Evolutionary conservation across 1,140 invertebrate genomes (phyloP), one percentile per base, ranked within the genome.

Genomic region (Pteromalus puparum): DNA sequence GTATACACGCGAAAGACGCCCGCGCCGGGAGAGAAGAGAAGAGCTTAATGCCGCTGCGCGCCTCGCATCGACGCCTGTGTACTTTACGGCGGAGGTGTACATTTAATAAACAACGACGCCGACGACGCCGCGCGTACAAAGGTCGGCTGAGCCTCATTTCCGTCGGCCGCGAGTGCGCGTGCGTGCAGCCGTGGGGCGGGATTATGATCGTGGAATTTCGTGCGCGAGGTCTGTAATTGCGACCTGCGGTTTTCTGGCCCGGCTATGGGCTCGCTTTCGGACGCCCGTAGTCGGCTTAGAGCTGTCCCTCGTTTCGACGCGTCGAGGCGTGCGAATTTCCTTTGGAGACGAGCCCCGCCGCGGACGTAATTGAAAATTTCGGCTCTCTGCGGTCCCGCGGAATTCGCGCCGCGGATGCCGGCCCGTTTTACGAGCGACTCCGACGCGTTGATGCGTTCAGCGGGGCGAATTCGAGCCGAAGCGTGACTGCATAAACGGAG

Each of bases 41-140:
- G 34, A n/a, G 34, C 34, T 74, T 42, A 74, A 74, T 34, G 21
- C 34, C 6, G 1, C 21, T 74, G 15, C 34, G 34, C 72, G 28
- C 18, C 42, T 4, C 42, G 68, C 61, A 83, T 68, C 61, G 73
- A 77, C 34, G 81, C n/a, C 28, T n/a, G 30, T 65, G 70, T 38
- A 48, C 30, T 76, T 78, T 70, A 73, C 38, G 26, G 21, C 21
- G 34, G 10, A 21, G 21, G 26, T 78, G 38, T 53, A 70, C 72
- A 28, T 77, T 77, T 83, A 83, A 83, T 83, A 83, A 82, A 83
- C 75, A 68, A 38, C 65, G 48, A 61, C 42, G 75, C 28, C 34
- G 75, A 28, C 34, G 21, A 74, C 61, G 73, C 61, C 72, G 48
- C 30, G 26, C 73, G 15, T 26, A 78, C 76, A 65, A 18, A 42